These are phyloP conservation scores for Eulemur rubriventer DNA, from an alignment of 2,797 vertebrate genomes.

Conservation along the genomic window DNA sequence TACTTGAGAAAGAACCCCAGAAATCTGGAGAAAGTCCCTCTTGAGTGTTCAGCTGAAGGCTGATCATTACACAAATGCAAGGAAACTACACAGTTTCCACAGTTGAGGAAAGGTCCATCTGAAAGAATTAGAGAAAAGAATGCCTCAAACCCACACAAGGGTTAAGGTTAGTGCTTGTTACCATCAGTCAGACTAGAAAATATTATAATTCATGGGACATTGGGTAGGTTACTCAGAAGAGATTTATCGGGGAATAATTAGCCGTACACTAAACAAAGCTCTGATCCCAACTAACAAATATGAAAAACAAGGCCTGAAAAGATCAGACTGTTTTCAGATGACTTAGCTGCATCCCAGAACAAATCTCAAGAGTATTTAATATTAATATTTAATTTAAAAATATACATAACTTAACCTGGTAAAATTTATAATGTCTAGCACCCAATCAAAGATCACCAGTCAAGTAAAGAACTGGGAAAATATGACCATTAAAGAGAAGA, in stretches of 20 bases:
- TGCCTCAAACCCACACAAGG: background rate
- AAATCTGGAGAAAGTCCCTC: background rate
- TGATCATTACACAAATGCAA: background rate
- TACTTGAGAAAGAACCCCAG: background rate
- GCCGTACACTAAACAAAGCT: background rate
- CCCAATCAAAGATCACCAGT: background rate
- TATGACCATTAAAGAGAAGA: background rate
- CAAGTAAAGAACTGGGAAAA: background rate
- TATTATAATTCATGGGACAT: background rate
- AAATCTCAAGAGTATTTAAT: constrained; percentile 23
- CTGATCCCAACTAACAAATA: background rate
- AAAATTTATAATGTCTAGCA: background rate
- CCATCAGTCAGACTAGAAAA: background rate
- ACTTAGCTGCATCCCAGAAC: background rate
- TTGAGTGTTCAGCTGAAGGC: background rate
- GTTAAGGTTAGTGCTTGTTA: background rate
- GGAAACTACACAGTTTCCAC: background rate
- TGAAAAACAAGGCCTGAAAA: background rate
- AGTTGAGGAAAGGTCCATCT: background rate
- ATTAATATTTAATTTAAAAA: background rate
- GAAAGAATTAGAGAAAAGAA: background rate
- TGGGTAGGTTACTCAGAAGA: background rate
- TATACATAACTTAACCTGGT: background rate
- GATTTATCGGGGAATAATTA: background rate
- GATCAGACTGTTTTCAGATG: background rate